These are phyloP conservation scores for Pholis gunnellus DNA, from an alignment of 2,113 vertebrate species.

Conservation along the genomic window DNA sequence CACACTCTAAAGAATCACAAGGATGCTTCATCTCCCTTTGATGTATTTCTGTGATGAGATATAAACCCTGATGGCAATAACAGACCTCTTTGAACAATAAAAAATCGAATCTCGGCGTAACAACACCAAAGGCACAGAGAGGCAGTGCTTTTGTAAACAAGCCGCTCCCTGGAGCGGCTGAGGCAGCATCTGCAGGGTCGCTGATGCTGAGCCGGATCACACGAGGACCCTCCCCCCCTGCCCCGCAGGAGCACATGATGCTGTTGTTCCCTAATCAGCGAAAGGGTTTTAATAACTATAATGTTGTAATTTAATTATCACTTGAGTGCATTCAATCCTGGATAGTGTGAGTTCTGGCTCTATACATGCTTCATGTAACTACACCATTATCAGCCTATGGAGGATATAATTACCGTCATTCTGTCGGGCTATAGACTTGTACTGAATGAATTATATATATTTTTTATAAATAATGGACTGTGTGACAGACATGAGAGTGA, in stretches of 20 bases:
- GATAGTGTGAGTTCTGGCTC: neutral
- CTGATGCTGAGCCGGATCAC: conserved; percentile 24
- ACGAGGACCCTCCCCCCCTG: neutral
- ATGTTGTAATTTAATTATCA: neutral
- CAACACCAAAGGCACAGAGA: conserved; percentile 62
- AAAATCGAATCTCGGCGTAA: conserved; percentile 67
- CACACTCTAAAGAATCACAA: conserved; percentile 52
- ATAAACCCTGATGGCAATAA: conserved; percentile 73
- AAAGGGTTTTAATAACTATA: neutral
- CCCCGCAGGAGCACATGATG: neutral
- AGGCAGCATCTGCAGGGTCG: conserved; percentile 35
- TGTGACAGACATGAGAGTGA: too few species aligned
- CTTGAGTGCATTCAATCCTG: neutral
- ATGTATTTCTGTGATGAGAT: conserved; percentile 74
- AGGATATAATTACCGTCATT: neutral
- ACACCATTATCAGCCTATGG: neutral
- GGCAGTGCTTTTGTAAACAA: conserved; percentile 68
- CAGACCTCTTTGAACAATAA: conserved; percentile 76
- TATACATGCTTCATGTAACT: neutral
- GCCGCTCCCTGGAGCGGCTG: conserved; percentile 51
- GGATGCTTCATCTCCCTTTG: conserved; percentile 65
- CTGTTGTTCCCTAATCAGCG: neutral
- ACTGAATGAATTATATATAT: neutral
- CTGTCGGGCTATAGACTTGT: neutral
- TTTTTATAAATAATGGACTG: too few species aligned